Percentiles rank a stretch among this genome's conserved stretches.
Evolutionary conservation across 2,113 vertebrate species (phyloP).

Genomic region (Pseudorhombus dupliciocellatus): DNA sequence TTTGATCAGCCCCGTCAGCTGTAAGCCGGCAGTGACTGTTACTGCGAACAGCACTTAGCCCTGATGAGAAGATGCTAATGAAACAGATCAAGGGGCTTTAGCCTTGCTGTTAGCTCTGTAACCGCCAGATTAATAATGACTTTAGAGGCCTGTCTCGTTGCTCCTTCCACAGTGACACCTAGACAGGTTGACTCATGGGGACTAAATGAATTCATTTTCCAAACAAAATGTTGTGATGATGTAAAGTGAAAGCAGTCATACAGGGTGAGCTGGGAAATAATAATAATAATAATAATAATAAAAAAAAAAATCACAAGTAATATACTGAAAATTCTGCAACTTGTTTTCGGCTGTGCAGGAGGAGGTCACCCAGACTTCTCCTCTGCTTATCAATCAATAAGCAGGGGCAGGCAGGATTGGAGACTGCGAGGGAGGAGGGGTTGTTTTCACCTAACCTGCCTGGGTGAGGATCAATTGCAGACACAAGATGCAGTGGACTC

Average conservation of each 20-base stretch:
- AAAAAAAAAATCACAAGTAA: background rate
- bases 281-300: too few species aligned
- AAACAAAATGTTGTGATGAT: conserved; percentile 21
- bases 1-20: conserved; percentile 60
- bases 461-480: conserved; percentile 8
- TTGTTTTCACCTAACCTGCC: conserved; percentile 18
- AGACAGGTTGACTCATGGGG: conserved; percentile 22
- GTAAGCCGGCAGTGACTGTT: conserved; percentile 59
- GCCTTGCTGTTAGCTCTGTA: conserved; percentile 44
- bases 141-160: conserved; percentile 38
- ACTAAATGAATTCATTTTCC: conserved; percentile 29
- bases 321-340: background rate
- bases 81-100: conserved; percentile 66
- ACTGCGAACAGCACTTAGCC: conserved; percentile 58
- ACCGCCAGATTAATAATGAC: conserved; percentile 49
- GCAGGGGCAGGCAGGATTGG: background rate
- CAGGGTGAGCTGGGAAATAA: background rate
- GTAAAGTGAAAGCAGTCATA: background rate
- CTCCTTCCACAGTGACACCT: conserved; percentile 41
- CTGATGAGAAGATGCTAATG: conserved; percentile 66
- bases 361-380: background rate
- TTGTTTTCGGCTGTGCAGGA: background rate
- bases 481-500: conserved; percentile 1
- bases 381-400: conserved; percentile 12
- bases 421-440: background rate